Percentiles rank a stretch among this genome's conserved stretches.
These are phyloP conservation scores for Dastarcus helophoroides DNA, from an alignment of 2,888 invertebrate genomes.

Conservation along the genomic window DNA sequence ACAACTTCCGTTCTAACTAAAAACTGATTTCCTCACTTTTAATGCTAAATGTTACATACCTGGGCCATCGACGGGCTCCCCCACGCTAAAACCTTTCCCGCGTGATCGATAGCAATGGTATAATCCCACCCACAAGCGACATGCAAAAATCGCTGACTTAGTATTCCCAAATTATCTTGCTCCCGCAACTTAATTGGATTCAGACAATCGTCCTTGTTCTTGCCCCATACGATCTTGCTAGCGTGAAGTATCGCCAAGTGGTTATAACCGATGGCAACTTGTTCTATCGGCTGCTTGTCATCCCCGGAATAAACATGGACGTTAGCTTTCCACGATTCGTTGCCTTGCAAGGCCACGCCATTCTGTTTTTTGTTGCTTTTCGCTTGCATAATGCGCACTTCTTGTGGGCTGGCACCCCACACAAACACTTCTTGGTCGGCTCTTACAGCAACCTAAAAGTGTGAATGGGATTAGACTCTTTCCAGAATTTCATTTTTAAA, in stretches of 20 bases:
- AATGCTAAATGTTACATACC: no score
- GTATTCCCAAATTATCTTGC: conserved; percentile 26
- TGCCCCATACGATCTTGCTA: conserved; percentile 55
- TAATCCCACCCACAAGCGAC: conserved; percentile 68
- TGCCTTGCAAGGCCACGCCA: conserved; percentile 12
- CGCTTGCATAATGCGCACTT: conserved; percentile 50
- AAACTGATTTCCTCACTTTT: no score
- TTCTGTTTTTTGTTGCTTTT: conserved; percentile 24
- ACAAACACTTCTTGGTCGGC: conserved; percentile 52
- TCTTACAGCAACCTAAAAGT: conserved; percentile 54
- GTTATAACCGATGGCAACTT: conserved; percentile 61
- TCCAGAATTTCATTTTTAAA: no score
- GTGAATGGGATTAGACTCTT: no score
- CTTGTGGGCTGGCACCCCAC: conserved; percentile 72
- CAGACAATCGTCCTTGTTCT: conserved; percentile 82
- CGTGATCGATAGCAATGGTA: conserved; percentile 55
- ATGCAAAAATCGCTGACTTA: conserved; percentile 30
- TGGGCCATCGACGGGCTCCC: conserved; percentile 61
- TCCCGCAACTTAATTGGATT: conserved; percentile 52
- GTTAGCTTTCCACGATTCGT: conserved; percentile 30
- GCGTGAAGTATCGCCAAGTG: conserved; percentile 48
- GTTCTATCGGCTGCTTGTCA: conserved; percentile 23
- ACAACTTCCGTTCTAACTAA: no score
- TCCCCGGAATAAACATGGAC: conserved; percentile 31
- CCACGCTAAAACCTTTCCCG: conserved; percentile 61